Evolutionary conservation across 2,797 vertebrate genomes (phyloP), one percentile per base, ranked within the genome.

Genomic region (Lepidocolaptes lacrymiger): DNA sequence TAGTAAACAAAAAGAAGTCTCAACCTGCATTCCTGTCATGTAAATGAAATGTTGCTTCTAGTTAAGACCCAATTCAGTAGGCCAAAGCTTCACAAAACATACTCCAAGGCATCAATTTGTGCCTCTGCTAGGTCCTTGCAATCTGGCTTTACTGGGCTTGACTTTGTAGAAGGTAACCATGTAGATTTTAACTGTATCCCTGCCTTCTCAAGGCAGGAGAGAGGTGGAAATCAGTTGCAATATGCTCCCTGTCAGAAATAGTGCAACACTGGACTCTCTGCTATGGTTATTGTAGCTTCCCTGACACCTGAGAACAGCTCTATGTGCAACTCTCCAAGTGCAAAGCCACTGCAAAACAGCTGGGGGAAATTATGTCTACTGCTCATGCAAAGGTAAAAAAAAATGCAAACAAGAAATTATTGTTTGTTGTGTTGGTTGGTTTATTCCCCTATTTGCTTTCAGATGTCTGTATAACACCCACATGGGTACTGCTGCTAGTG

Each of bases 381-480:
- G 24, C 48, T 84, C 43, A 20, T 24, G 5, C 24, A 51, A 86
- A 78, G 22, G 36, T 27, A 75, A 28, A 52, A 34, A 5, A 85
- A 36, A 77, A 52, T 9, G 20, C 26, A 27, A 80, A 56, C 74
- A 88, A 30, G 9, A 68, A 76, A 46, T 30, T 46, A 2, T 15
- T 49, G 28, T 12, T 52, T 5, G 0, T 54, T 73, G 34, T 1
- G 1, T 61, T 80, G 15, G 15, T 46, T 44, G 3, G 0, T 1
- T 37, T 51, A 55, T 63, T 24, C 9, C 18, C 18, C 22, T 13
- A 0, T 85, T 48, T 82, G 28, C 22, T 92, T 88, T 93, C 16
- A 61, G 18, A 34, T 46, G 11, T 10, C 20, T 27, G 1, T 48
- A 1, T 39, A 37, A 1, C 16, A 32, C 7, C 12, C 28, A 14